A percentile compares a stretch with the other conserved stretches of the same genome.
These are phyloP conservation scores for Ylistrum balloti DNA, from an alignment of 1,140 invertebrate species.

Conservation along the genomic window DNA sequence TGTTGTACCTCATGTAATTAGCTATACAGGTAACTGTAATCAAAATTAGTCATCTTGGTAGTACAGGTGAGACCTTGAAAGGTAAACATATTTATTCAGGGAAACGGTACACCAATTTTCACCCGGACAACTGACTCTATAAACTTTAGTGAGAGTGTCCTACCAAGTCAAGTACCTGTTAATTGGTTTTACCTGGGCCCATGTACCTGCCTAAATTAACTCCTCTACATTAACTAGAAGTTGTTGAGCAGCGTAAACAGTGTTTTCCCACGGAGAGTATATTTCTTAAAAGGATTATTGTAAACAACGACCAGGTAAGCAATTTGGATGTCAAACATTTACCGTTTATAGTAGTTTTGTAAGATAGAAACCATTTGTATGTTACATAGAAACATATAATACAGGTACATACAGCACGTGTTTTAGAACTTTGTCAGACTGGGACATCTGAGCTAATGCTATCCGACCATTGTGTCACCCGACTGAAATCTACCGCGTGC, in stretches of 20 bases:
- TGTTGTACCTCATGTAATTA: not conserved
- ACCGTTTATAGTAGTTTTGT: not conserved
- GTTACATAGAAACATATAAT: not conserved
- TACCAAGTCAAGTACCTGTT: not conserved
- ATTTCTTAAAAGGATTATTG: not conserved
- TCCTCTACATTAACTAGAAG: not conserved
- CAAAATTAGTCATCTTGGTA: not conserved
- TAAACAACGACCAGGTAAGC: not conserved
- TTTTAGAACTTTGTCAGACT: too few species aligned
- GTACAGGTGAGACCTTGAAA: constrained; percentile 1
- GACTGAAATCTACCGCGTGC: too few species aligned
- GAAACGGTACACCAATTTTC: not conserved
- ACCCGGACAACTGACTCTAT: not conserved
- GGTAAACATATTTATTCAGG: constrained; percentile 35
- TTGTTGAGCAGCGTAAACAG: not conserved
- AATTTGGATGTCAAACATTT: not conserved
- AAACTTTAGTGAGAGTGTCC: not conserved
- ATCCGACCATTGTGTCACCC: too few species aligned
- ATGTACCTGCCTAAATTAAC: constrained; percentile 38
- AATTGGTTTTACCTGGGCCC: constrained; percentile 23
- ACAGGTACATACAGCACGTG: too few species aligned
- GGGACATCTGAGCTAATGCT: too few species aligned
- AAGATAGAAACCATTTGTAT: not conserved
- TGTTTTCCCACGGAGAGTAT: not conserved
- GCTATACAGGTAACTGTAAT: not conserved